These are phyloP conservation scores for Hippasteria phrygiana DNA, from an alignment of 53 echinoderm and acorn worm genomes.

Conservation along the genomic window DNA sequence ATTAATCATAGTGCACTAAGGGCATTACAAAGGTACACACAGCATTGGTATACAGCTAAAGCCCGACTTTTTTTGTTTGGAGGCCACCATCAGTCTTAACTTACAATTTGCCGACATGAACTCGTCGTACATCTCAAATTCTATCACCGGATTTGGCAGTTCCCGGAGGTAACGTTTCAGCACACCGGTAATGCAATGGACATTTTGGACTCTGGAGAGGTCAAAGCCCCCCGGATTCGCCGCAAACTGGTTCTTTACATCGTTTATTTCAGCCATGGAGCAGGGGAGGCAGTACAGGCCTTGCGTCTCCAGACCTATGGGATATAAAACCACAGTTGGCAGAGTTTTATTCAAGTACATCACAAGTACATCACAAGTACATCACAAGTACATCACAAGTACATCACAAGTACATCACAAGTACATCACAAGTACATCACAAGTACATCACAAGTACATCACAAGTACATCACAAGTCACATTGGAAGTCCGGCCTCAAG, in stretches of 20 bases:
- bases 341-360: neutral
- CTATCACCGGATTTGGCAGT: constrained; percentile 96
- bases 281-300: constrained; percentile 82
- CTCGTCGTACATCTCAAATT: constrained; percentile 82
- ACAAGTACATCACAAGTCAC: too few species aligned
- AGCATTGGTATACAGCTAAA: too few species aligned
- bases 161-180: constrained; percentile 89
- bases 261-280: constrained; percentile 83
- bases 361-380: too few species aligned
- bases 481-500: too few species aligned
- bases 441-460: too few species aligned
- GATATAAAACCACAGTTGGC: neutral
- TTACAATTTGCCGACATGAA: constrained; percentile 89
- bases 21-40: too few species aligned
- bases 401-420: too few species aligned
- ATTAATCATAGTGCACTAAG: too few species aligned
- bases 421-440: too few species aligned
- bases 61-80: too few species aligned
- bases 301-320: constrained; percentile 70
- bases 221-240: constrained; percentile 68
- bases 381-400: too few species aligned
- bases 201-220: constrained; percentile 70
- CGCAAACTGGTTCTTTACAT: constrained; percentile 78
- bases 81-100: too few species aligned
- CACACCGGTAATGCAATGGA: constrained; percentile 91